Base-by-base conservation (phyloP, 2,797 vertebrate genomes). In the Phoxinus dragarum region DNA sequence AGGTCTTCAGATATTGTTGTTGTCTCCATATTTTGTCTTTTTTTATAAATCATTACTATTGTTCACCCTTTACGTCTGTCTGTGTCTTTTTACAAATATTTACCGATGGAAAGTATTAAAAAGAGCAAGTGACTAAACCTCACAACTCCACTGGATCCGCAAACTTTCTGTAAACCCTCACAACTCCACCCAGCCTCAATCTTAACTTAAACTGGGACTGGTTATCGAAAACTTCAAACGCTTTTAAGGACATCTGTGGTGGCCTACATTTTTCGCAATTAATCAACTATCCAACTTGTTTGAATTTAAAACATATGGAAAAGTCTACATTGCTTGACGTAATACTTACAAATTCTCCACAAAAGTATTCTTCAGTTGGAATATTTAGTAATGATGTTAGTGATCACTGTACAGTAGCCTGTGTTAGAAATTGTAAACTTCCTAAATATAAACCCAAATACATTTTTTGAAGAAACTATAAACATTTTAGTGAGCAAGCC, bases 1-100 rank as follows among this genome's bases (percentile, higher is more conserved):
- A 71, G 66, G 42, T 86, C 38, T 68, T 84, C 72, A 77, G 21
- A 82, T 73, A 10, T 10, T 56, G 54, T 23, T 3, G 54, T 7
- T 56, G 21, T 56, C 8, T 23, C 8, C 21, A 23, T 56, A 54
- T 21, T 54, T 52, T 16, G 7, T 3, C 19, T 8, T 21, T 56
- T 59, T 59, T n/a, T 9, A 59, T 59, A 59, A n/a, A 59, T 59
- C 54, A 56, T 56, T 49, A 16, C 54, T 56, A 56, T 56, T 56
- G 21, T 21, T 21, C 52, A 54, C 7, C 21, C 8, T 23, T 23
- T 10, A 56, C 8, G 5, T 23, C 21, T 56, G 54, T 56, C 54
- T 56, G 21, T 23, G 54, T 21, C 21, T 56, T 44, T 56, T 23
- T 56, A 19, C 19, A 56, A 9, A 23, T 56, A 56, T 10, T 23